Conservation (phyloP, 2,113 vertebrate genomes). For the Rhea americana region DNA sequence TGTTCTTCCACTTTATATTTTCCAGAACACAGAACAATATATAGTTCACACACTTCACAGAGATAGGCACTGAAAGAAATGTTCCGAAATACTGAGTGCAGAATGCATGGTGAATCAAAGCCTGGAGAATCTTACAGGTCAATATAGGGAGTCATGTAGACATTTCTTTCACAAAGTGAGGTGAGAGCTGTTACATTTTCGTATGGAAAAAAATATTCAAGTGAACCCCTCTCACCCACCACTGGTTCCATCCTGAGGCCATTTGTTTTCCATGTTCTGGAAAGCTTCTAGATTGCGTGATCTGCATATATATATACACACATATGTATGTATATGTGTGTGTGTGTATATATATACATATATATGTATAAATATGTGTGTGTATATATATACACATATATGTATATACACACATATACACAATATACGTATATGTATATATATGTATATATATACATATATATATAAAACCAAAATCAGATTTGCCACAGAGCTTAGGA, state of each 20-base stretch:
- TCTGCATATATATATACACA: background rate
- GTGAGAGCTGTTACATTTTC: background rate
- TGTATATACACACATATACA: too few species aligned
- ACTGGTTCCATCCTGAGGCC: fast-evolving
- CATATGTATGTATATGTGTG: too few species aligned
- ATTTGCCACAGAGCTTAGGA: background rate
- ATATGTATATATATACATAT: too few species aligned
- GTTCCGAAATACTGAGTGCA: background rate
- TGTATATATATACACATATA: too few species aligned
- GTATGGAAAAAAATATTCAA: background rate
- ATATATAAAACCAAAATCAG: background rate
- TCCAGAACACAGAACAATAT: background rate
- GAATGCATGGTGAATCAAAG: background rate
- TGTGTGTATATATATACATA: too few species aligned
- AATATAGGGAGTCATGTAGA: background rate
- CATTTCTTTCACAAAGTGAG: background rate
- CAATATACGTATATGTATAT: too few species aligned
- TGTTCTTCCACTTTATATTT: background rate
- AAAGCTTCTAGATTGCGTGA: background rate
- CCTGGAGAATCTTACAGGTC: background rate
- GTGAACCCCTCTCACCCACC: background rate
- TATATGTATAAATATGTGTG: too few species aligned
- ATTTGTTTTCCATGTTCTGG: background rate
- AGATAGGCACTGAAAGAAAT: background rate
- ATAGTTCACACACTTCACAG: background rate